Percentiles rank a stretch among this genome's conserved stretches.
Evolutionary conservation across 2,888 invertebrate genomes (phyloP).

Genomic region (Disparrhopalites patrizii): DNA sequence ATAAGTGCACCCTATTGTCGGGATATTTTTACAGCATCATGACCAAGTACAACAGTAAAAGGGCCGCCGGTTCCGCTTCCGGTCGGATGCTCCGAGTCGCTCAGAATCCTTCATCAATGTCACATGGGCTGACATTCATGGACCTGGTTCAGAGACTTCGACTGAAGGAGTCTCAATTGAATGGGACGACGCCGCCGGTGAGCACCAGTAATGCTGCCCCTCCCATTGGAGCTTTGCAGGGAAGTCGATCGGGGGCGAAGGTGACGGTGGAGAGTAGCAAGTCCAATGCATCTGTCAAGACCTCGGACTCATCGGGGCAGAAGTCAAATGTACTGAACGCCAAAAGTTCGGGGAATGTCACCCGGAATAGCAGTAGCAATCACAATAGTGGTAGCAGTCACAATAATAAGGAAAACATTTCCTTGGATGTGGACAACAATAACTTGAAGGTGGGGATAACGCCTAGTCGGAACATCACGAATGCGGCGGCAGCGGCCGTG

Average conservation of each 20-base stretch:
- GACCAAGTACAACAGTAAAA: conserved; percentile 33
- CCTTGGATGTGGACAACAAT: not conserved
- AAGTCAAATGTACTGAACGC: too few species aligned
- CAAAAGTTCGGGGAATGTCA: not conserved
- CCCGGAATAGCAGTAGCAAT: not conserved
- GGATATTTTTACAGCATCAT: conserved; percentile 26
- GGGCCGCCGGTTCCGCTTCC: not conserved
- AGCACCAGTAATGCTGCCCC: not conserved
- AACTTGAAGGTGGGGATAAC: too few species aligned
- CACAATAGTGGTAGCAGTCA: not conserved
- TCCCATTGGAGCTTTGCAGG: not conserved
- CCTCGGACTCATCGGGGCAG: too few species aligned
- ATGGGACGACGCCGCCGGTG: not conserved
- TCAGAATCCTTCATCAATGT: not conserved
- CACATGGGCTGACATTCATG: conserved; percentile 37
- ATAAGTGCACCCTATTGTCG: not conserved
- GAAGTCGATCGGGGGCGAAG: not conserved
- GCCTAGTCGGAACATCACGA: not conserved
- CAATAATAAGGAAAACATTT: not conserved
- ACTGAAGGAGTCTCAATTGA: conserved; percentile 30
- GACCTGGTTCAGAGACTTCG: conserved; percentile 44
- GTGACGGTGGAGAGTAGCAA: not conserved
- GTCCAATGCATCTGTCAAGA: not conserved
- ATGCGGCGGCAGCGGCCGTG: not conserved
- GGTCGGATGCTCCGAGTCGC: not conserved